phyloP scores from a whole-genome alignment of 2,797 vertebrate genomes.

The Acrocephalus scirpaceus region DNA sequence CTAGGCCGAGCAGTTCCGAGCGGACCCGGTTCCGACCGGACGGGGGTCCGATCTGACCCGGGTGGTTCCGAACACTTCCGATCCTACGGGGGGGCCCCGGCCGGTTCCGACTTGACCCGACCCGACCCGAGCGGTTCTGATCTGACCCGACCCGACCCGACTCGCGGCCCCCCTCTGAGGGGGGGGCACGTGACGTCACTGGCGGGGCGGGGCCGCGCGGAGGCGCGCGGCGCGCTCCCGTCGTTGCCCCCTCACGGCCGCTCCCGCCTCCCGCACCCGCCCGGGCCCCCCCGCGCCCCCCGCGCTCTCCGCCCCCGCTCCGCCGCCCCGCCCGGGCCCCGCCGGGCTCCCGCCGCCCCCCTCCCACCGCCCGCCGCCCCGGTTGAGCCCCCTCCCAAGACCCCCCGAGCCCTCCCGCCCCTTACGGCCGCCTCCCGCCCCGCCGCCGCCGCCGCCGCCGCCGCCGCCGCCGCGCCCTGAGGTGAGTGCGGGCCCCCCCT shows the following conservation, averaged over 20 bases:
- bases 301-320: background rate
- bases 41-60: too few species aligned
- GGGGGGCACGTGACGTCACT: background rate
- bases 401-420: background rate
- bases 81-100: too few species aligned
- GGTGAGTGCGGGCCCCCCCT: background rate
- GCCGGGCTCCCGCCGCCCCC: background rate
- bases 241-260: background rate
- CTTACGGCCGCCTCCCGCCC: background rate
- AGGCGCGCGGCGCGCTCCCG: background rate
- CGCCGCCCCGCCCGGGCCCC: background rate
- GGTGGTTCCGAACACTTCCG: too few species aligned
- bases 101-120: background rate
- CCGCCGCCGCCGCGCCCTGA: background rate
- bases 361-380: background rate
- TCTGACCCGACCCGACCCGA: background rate
- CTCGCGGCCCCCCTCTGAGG: background rate
- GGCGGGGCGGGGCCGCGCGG: background rate
- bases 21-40: too few species aligned
- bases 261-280: background rate
- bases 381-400: background rate
- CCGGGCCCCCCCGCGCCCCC: background rate
- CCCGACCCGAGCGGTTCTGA: background rate
- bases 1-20: too few species aligned
- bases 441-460: background rate